Percentiles rank a stretch among this genome's conserved stretches.
phyloP scores from a whole-genome alignment of 2,113 vertebrate genomes.

The Phyllopteryx taeniolatus region DNA sequence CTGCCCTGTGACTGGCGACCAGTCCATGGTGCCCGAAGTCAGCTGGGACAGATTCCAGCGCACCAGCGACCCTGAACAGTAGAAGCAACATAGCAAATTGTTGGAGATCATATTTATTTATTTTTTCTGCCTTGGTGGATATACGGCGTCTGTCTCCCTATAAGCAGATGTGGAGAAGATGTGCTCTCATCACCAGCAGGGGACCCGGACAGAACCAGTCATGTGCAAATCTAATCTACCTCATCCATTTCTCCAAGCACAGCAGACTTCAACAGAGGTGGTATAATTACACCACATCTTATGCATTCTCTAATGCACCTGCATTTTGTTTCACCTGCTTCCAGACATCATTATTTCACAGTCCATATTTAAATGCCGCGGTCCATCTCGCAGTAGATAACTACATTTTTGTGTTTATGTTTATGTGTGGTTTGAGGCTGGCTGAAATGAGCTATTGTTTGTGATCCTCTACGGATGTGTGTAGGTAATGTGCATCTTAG shows the following conservation, averaged over 20 bases:
- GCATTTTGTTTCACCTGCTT: constrained; percentile 39
- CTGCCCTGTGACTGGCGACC: background rate
- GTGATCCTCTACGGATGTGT: constrained; percentile 57
- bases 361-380: constrained; percentile 30
- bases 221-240: constrained; percentile 69
- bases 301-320: constrained; percentile 25
- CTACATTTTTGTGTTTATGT: constrained; percentile 23
- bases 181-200: constrained; percentile 31
- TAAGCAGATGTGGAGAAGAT: constrained; percentile 32
- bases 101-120: background rate
- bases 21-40: background rate
- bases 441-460: constrained; percentile 49
- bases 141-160: constrained; percentile 26
- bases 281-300: constrained; percentile 53
- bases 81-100: background rate
- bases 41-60: background rate
- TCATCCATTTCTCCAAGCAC: constrained; percentile 60
- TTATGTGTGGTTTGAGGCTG: constrained; percentile 29
- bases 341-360: constrained; percentile 48
- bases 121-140: background rate
- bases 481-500: constrained; percentile 57
- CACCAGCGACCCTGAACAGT: background rate
- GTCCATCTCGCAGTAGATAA: constrained; percentile 33
- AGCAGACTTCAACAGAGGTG: constrained; percentile 45
- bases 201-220: constrained; percentile 61